These are phyloP conservation scores for Thunnus thynnus DNA, from an alignment of 2,113 vertebrate genomes.

Conservation along the genomic window DNA sequence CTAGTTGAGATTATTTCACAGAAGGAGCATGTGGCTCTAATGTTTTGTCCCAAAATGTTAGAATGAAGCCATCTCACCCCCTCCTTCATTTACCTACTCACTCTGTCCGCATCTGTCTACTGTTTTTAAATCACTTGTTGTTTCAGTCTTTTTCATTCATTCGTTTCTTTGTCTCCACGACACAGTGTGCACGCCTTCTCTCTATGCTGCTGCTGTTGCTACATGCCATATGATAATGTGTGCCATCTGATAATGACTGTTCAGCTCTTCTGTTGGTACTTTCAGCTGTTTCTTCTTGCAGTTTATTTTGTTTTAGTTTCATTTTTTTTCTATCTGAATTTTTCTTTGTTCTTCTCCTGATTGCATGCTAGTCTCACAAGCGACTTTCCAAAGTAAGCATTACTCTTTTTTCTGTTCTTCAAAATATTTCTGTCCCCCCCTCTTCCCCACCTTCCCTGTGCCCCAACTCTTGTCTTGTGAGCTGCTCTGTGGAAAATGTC, in stretches of 20 bases:
- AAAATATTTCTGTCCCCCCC: constrained; percentile 66
- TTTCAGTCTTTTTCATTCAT: constrained; percentile 24
- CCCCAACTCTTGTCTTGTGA: constrained; percentile 71
- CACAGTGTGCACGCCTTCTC: constrained; percentile 61
- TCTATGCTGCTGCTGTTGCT: constrained; percentile 61
- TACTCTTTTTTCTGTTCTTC: constrained; percentile 89
- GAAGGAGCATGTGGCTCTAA: constrained; percentile 37
- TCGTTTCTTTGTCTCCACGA: constrained; percentile 26
- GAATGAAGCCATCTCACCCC: constrained; percentile 28
- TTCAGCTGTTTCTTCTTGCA: constrained; percentile 73
- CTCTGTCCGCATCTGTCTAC: constrained; percentile 42
- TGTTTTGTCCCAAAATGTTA: constrained; percentile 40
- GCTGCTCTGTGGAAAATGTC: constrained; percentile 56
- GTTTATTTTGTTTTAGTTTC: constrained; percentile 75
- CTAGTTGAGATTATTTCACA: constrained; percentile 17
- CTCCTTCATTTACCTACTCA: constrained; percentile 31
- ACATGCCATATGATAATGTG: constrained; percentile 73
- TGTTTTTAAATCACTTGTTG: constrained; percentile 41
- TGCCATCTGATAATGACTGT: constrained; percentile 80
- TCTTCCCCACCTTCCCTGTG: constrained; percentile 16
- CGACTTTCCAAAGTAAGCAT: constrained; percentile 99
- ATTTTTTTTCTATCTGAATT: constrained; percentile 78
- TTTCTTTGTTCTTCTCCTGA: constrained; percentile 92
- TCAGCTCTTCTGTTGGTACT: constrained; percentile 72
- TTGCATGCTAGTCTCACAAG: constrained; percentile 98